phyloP scores from a whole-genome alignment of 2,797 vertebrate genomes.

The Pterois miles region DNA sequence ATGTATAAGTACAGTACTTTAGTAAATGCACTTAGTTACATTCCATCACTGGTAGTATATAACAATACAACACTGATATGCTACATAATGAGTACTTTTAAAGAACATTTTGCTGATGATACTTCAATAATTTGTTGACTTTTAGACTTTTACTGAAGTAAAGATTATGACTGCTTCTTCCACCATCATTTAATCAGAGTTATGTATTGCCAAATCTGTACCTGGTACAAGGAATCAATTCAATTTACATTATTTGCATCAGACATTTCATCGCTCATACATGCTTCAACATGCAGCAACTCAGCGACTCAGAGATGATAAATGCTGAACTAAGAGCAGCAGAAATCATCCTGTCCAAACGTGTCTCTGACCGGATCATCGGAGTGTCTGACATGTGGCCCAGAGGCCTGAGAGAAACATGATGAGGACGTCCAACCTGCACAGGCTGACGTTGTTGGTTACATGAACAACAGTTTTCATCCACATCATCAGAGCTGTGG shows the following conservation, averaged over 20 bases:
- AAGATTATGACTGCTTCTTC: neutral
- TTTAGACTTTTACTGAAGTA: neutral
- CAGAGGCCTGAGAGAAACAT: slow-evolving; percentile 29
- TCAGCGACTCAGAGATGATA: neutral
- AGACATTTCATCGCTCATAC: neutral
- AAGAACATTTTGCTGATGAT: neutral
- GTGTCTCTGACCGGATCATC: slow-evolving; percentile 17
- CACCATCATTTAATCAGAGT: neutral
- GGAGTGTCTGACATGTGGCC: slow-evolving; percentile 32
- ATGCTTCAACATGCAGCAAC: slow-evolving; percentile 2
- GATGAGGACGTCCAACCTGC: slow-evolving; percentile 26
- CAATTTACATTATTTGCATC: neutral
- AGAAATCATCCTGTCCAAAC: slow-evolving; percentile 36
- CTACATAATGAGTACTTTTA: neutral
- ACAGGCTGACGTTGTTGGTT: slow-evolving; percentile 17
- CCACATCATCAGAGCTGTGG: neutral
- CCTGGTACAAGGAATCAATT: neutral
- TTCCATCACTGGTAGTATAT: neutral
- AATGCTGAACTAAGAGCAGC: slow-evolving; percentile 45
- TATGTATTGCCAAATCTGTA: neutral
- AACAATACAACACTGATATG: neutral
- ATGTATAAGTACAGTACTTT: neutral
- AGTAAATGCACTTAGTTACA: neutral
- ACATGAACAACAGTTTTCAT: neutral
- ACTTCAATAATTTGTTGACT: no score